A percentile compares a stretch with the other conserved stretches of the same genome.
These are phyloP conservation scores for Alca torda DNA, from an alignment of 2,797 vertebrate species.

Conservation along the genomic window DNA sequence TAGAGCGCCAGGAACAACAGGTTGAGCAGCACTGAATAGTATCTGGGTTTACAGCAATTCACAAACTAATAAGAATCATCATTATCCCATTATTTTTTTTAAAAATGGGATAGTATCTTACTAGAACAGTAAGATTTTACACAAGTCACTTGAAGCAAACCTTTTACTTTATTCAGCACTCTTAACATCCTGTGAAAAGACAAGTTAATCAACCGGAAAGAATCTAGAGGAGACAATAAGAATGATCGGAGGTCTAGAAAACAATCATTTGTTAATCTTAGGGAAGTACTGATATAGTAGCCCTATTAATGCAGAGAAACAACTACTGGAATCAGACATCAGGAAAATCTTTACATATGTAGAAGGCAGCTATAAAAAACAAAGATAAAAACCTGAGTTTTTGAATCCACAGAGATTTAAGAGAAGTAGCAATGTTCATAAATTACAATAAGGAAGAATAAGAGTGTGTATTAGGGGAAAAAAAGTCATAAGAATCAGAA, in stretches of 20 bases:
- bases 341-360: background rate
- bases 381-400: background rate
- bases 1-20: background rate
- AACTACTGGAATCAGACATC: background rate
- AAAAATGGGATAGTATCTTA: background rate
- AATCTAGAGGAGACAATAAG: background rate
- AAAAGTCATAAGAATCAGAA: background rate
- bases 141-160: background rate
- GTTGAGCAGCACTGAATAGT: background rate
- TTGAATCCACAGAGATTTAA: background rate
- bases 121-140: background rate
- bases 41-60: background rate
- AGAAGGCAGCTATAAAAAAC: background rate
- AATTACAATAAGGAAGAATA: background rate
- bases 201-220: background rate
- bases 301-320: background rate
- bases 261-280: background rate
- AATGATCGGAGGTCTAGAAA: background rate
- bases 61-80: background rate
- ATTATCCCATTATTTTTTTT: background rate
- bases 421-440: background rate
- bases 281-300: background rate
- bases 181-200: background rate
- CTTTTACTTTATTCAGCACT: background rate
- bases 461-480: background rate